Percentiles rank a stretch among this genome's conserved stretches.
phyloP scores from a whole-genome alignment of 2,888 invertebrate species.

The Euspilapteryx auroguttella region DNA sequence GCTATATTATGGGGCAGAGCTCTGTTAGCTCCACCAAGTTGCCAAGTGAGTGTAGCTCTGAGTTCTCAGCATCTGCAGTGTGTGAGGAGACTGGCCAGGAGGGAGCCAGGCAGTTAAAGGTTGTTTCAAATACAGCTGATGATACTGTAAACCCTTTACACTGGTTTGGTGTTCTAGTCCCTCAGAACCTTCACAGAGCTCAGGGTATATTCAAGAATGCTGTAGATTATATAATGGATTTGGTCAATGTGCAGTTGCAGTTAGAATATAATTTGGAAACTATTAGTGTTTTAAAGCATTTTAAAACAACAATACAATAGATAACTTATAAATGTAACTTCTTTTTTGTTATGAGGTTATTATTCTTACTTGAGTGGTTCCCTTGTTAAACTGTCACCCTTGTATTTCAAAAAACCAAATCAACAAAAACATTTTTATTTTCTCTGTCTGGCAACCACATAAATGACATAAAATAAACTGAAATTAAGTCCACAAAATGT shows the following conservation, averaged over 20 bases:
- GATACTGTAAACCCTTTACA: slow-evolving; percentile 67
- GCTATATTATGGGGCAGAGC: slow-evolving; percentile 78
- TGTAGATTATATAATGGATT: slow-evolving; percentile 66
- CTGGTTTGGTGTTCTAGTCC: slow-evolving; percentile 88
- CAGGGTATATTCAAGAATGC: slow-evolving; percentile 74
- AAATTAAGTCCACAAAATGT: too few relatives aligned
- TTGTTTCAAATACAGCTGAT: slow-evolving; percentile 23
- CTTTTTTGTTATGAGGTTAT: not conserved
- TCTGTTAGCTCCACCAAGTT: slow-evolving; percentile 71
- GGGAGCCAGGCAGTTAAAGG: slow-evolving; percentile 36
- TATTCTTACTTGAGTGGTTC: too few relatives aligned
- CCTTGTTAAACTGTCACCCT: too few relatives aligned
- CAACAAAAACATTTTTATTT: too few relatives aligned
- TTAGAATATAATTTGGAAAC: slow-evolving; percentile 35
- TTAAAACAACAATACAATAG: slow-evolving; percentile 9
- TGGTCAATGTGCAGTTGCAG: slow-evolving; percentile 70
- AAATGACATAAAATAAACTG: too few relatives aligned
- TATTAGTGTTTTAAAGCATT: slow-evolving; percentile 22
- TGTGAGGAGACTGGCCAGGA: slow-evolving; percentile 36
- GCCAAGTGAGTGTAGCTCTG: slow-evolving; percentile 65
- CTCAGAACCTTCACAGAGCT: slow-evolving; percentile 74
- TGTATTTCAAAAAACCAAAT: too few relatives aligned
- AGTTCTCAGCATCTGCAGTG: slow-evolving; percentile 34
- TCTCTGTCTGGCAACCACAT: too few relatives aligned
- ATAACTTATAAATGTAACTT: slow-evolving; percentile 16